phyloP scores from a whole-genome alignment of 2,113 vertebrate genomes.

The Megaleporinus macrocephalus region DNA sequence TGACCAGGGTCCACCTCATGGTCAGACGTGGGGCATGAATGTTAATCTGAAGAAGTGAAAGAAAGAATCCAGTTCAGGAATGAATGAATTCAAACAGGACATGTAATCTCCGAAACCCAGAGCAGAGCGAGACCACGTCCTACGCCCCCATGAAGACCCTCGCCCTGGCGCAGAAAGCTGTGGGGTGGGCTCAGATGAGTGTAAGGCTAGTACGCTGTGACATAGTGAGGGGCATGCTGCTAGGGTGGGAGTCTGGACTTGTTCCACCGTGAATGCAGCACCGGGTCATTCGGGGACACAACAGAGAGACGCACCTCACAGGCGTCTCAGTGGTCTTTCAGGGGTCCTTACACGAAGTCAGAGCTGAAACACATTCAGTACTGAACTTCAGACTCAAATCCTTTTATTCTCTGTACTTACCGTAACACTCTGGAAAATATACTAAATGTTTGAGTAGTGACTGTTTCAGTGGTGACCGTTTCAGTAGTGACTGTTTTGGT shows the following conservation, averaged over 20 bases:
- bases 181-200: slow-evolving; percentile 72
- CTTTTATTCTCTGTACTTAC: too few species aligned
- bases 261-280: slow-evolving; percentile 69
- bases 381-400: too few species aligned
- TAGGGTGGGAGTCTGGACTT: slow-evolving; percentile 64
- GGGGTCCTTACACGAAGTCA: too few species aligned
- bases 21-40: slow-evolving; percentile 56
- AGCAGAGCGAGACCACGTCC: slow-evolving; percentile 77
- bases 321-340: slow-evolving; percentile 40
- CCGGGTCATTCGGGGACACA: slow-evolving; percentile 69
- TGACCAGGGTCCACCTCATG: slow-evolving; percentile 81
- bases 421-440: too few species aligned
- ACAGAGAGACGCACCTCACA: slow-evolving; percentile 57
- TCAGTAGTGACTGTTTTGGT: too few species aligned
- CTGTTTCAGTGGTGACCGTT: too few species aligned
- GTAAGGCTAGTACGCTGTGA: slow-evolving; percentile 57
- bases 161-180: slow-evolving; percentile 63
- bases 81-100: slow-evolving; percentile 58
- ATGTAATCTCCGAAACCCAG: slow-evolving; percentile 76
- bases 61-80: slow-evolving; percentile 33
- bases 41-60: neutral
- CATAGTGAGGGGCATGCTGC: slow-evolving; percentile 64
- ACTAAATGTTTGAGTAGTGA: too few species aligned
- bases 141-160: slow-evolving; percentile 74
- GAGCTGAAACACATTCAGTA: too few species aligned